These are phyloP conservation scores for Neopelma chrysocephalum DNA, from an alignment of 2,797 vertebrate species.

Conservation along the genomic window DNA sequence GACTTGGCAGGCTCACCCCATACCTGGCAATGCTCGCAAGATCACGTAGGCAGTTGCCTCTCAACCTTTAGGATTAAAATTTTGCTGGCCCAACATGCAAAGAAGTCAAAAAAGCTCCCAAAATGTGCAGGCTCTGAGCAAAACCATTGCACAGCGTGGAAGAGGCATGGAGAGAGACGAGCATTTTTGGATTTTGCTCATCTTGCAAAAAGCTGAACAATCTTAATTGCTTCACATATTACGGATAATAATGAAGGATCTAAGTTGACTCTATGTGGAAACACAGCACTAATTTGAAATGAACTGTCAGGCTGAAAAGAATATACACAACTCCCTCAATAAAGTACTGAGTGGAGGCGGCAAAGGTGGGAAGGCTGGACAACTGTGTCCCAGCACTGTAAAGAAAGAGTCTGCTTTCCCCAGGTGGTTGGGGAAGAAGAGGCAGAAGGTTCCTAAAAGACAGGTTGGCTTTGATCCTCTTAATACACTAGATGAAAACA, in stretches of 20 bases:
- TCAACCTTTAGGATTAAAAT: background rate
- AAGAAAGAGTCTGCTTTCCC: background rate
- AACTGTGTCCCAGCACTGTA: background rate
- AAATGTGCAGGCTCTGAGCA: rapidly evolving
- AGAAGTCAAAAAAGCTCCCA: background rate
- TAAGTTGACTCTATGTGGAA: background rate
- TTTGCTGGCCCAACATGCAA: background rate
- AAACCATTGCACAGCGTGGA: background rate
- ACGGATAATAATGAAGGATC: background rate
- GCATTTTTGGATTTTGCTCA: background rate
- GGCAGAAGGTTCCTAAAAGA: background rate
- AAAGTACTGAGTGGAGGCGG: background rate
- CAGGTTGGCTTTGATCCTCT: background rate
- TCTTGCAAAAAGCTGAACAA: background rate
- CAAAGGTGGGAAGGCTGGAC: background rate
- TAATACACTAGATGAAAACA: slow-evolving; percentile 6
- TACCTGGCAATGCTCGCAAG: background rate
- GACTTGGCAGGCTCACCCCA: background rate
- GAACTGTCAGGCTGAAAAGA: background rate
- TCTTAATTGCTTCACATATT: background rate
- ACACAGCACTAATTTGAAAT: background rate
- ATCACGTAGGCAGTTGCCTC: background rate
- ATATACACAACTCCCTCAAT: background rate
- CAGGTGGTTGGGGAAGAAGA: background rate
- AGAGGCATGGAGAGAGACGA: background rate